Base-by-base conservation (phyloP, 2,113 vertebrate species). In the Numida meleagris region DNA sequence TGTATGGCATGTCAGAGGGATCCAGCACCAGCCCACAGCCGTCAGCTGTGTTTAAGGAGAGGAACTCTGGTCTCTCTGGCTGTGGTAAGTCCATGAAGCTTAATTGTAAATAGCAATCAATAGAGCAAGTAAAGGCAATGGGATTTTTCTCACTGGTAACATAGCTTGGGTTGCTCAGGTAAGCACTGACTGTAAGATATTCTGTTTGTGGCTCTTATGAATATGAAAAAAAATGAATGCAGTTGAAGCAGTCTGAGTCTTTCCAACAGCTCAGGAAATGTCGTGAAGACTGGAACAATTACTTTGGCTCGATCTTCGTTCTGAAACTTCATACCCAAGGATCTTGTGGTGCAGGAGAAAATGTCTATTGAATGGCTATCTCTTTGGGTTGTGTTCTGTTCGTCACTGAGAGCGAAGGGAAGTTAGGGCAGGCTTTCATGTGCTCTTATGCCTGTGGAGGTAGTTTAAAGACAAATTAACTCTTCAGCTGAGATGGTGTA, bases 71-170 rank as follows among this genome's bases (percentile, higher is more conserved):
- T 63, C 86, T 63, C 25, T 74, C 14, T 67, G 68, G 11, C 31
- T 75, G 48, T 36, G 67, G 74, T 25, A 43, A 14, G 21, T 55
- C 42, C 74, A 27, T 1, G 0, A 3, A 53, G 14, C 33, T 77
- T 66, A 68, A 16, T 38, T 68, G 45, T 66, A 66, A 51, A 29
- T 80, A 72, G 70, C 55, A 89, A 94, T 82, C 89, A 92, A 16
- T 34, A 82, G 82, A 67, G 2, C 63, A 40, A 57, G 62, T 75
- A 90, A 82, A 92, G 33, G 42, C 20, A 42, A 14, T 25, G 61
- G 68, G 61, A 38, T 46, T 94, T 91, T 91, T 94, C 59, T 12
- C 14, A 1, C 46, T 76, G 33, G 12, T 73, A 58, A 9, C 1
- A 1, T 59, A 59, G 1, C 63, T 71, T 81, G 33, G 59, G 38